Base-by-base conservation (phyloP, 92 coral and sea anemone genomes). In the Epizoanthus scotinus region DNA sequence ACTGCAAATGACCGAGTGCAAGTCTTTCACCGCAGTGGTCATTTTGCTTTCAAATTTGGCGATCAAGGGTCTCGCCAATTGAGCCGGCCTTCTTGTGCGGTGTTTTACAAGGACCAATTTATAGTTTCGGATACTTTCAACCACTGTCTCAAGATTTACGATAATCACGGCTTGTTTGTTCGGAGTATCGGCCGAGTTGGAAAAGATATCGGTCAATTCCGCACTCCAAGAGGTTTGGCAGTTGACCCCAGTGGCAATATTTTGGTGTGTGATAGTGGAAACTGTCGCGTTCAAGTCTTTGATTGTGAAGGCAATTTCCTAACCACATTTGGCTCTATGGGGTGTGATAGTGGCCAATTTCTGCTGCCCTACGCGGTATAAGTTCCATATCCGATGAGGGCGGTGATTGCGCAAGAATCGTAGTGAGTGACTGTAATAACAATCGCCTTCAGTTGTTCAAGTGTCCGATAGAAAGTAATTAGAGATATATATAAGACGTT, bases 71-170 rank as follows among this genome's bases (percentile, higher is more conserved):
- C 40, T 61, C 62, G 65, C 36, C 70, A 36, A 57, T 77, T 89
- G 13, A 77, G 59, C 21, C 85, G 83, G 8, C 92, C 92, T 77
- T 86, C 92, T 2, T 82, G 78, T 65, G 87, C 90, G 7, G 87
- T 89, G 65, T 89, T 84, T 67, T 69, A 82, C 54, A 84, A 78
- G 27, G 92, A 86, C 8, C 85, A 65, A 29, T 89, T 86, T 72
- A 83, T 89, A 40, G 92, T 89, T 3, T 89, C 92, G 3, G 92
- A 89, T 65, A 89, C 92, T 26, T 82, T 85, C 31, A 86, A 89
- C 52, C 87, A 89, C 87, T 89, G 92, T 59, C 84, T 89, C 0
- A 86, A 89, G 82, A 78, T 89, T 24, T 89, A 75, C 61, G 84
- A 89, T 70, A 78, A 89, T 17, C 73, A 86, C 27, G 92, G 92